Evolutionary conservation across 2,113 vertebrate genomes (phyloP), one percentile per base, ranked within the genome.

Genomic region (Pterophyllum scalare): DNA sequence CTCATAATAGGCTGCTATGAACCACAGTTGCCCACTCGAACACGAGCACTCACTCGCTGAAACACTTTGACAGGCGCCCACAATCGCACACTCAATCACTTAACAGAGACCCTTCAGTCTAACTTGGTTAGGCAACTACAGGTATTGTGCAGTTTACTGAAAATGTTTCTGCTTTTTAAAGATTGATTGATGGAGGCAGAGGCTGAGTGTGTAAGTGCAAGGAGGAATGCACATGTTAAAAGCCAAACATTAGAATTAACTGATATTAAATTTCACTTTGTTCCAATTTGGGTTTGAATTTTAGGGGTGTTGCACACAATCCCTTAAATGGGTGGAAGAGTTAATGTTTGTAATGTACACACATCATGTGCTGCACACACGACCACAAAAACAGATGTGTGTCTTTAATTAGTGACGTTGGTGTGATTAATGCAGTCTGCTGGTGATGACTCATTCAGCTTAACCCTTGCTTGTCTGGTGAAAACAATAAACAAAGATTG

Each of bases 381-480:
- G 5, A 59, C 79, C 77, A 90, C 74, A 83, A 90, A 94, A 92
- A 91, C 86, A 91, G 87, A 93, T 93, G 87, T 89, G 92, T 91
- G 91, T 93, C 89, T 96, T 97, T 94, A 96, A 94, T 96, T 94
- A 87, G 93, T 90, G 95, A 96, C 94, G 94, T 96, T 92, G 94
- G 94, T 95, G 96, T 96, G 95, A 96, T 96, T 96, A 92, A 81
- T 96, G 92, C 94, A 94, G 95, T 95, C 88, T 91, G 94, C 92
- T 90, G 94, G 92, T 88, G 88, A 95, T 97, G 96, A 97, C 93
- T 97, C 96, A 97, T 95, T 95, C 89, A 81, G 87, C 65, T 96
- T 97, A 96, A 97, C 94, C 94, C 92, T 49, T 90, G 59, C 87
- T 83, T 62, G 74, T 59, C 92, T 82, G 62, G 56, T 84, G 87